phyloP scores from a whole-genome alignment of 2,797 vertebrate species.

The Tympanoctomys barrerae region DNA sequence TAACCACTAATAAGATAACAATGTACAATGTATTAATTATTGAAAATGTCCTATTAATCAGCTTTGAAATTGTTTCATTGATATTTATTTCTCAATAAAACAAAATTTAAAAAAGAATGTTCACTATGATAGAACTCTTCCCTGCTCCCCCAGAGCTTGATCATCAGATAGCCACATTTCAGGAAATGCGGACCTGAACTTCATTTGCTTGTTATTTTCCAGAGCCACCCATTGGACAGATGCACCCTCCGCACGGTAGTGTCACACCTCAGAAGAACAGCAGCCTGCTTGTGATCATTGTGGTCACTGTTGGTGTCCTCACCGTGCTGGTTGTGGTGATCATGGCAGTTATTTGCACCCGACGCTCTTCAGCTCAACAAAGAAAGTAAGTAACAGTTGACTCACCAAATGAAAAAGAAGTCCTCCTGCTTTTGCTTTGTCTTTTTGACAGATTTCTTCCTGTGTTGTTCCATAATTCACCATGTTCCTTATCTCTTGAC shows the following conservation, averaged over 20 bases:
- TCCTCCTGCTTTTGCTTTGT: not conserved
- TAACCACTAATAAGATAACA: too few relatives aligned
- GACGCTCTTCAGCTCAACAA: constrained; percentile 95
- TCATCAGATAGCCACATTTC: not conserved
- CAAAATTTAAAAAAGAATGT: not conserved
- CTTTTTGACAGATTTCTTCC: not conserved
- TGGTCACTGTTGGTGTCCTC: constrained; percentile 93
- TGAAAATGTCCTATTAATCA: too few relatives aligned
- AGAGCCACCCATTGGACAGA: constrained; percentile 97
- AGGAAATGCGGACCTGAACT: not conserved
- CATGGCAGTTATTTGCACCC: constrained; percentile 94
- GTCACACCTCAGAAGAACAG: constrained; percentile 95
- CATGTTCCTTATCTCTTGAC: not conserved
- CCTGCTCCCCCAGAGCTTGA: too few relatives aligned
- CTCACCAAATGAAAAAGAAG: accelerated
- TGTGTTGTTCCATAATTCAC: not conserved
- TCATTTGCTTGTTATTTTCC: constrained; percentile 46
- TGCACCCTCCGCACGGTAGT: constrained; percentile 95
- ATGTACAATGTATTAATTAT: too few relatives aligned
- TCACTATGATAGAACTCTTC: not conserved
- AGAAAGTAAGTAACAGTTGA: constrained; percentile 92
- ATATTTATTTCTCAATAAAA: too few relatives aligned
- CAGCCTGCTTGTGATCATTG: constrained; percentile 94
- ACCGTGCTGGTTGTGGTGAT: constrained; percentile 92
- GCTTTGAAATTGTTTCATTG: too few relatives aligned